phyloP scores from a whole-genome alignment of 2,113 vertebrate genomes.

The Erythrolamprus reginae region DNA sequence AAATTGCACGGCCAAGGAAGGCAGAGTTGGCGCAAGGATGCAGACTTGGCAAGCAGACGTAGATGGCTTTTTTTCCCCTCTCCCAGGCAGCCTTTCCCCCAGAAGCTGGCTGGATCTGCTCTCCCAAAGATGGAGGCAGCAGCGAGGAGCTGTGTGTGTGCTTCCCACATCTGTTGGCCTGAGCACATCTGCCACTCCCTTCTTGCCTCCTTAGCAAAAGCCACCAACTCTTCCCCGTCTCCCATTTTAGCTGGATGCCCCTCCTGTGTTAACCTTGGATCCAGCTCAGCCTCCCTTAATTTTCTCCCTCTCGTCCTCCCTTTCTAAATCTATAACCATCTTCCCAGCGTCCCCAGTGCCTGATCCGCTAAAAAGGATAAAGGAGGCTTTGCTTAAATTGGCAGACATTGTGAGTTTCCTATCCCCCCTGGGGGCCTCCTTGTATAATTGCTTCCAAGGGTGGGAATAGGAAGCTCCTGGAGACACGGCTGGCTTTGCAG shows the following conservation, averaged over 20 bases:
- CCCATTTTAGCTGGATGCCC: not conserved
- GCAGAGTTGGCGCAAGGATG: not conserved
- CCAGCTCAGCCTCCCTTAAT: not conserved
- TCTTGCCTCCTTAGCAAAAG: not conserved
- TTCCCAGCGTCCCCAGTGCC: not conserved
- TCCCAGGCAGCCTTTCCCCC: not conserved
- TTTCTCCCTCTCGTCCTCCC: not conserved
- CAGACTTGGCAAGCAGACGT: not conserved
- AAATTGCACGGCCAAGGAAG: not conserved
- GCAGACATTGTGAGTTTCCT: not conserved
- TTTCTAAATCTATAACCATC: not conserved
- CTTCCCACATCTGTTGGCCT: not conserved
- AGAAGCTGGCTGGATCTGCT: not conserved
- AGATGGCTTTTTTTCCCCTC: not conserved
- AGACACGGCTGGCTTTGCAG: not conserved
- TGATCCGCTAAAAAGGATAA: not conserved
- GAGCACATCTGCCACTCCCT: not conserved
- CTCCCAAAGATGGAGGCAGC: not conserved
- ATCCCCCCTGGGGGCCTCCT: not conserved
- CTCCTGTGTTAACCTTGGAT: not conserved
- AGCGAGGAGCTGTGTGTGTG: not conserved
- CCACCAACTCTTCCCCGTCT: too few relatives aligned
- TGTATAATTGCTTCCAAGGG: conserved; percentile 10
- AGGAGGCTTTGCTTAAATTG: not conserved
- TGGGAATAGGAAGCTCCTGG: conserved; percentile 9